Percentiles rank a stretch among this genome's conserved stretches.
Conservation (phyloP, 2,797 vertebrate species). For the Tympanoctomys barrerae region DNA sequence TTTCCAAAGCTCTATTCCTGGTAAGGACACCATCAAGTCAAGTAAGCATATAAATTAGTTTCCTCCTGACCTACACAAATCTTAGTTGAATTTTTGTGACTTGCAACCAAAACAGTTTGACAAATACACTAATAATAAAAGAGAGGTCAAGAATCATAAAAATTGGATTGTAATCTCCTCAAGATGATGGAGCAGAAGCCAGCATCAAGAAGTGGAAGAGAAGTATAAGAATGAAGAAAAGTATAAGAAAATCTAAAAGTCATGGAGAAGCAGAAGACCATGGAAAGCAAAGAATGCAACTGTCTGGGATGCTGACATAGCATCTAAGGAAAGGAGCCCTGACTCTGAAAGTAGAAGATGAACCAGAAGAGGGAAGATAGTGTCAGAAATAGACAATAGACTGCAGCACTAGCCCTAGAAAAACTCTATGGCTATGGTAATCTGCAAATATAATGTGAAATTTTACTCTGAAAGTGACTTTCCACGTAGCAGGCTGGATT, state of each 20-base stretch:
- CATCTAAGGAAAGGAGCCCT: background rate
- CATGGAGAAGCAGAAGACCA: background rate
- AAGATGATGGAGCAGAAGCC: background rate
- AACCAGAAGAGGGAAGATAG: background rate
- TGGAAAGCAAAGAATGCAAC: background rate
- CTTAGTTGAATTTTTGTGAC: conserved; percentile 31
- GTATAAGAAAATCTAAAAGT: background rate
- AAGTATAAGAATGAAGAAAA: background rate
- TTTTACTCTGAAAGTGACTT: background rate
- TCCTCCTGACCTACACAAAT: conserved; percentile 28
- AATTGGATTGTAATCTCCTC: background rate
- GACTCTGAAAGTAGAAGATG: background rate
- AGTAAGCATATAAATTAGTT: conserved; percentile 23
- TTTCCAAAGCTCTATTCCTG: conserved; percentile 2
- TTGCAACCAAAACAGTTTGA: conserved; percentile 57
- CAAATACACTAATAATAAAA: conserved; percentile 6
- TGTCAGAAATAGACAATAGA: background rate
- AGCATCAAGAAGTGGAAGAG: background rate
- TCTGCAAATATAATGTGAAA: background rate
- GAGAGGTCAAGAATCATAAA: background rate
- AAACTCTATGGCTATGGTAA: background rate
- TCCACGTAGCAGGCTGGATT: background rate
- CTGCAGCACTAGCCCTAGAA: background rate
- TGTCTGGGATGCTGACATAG: background rate
- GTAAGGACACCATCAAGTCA: background rate